phyloP scores from a whole-genome alignment of 2,888 invertebrate species.

The Ellobium chinense region DNA sequence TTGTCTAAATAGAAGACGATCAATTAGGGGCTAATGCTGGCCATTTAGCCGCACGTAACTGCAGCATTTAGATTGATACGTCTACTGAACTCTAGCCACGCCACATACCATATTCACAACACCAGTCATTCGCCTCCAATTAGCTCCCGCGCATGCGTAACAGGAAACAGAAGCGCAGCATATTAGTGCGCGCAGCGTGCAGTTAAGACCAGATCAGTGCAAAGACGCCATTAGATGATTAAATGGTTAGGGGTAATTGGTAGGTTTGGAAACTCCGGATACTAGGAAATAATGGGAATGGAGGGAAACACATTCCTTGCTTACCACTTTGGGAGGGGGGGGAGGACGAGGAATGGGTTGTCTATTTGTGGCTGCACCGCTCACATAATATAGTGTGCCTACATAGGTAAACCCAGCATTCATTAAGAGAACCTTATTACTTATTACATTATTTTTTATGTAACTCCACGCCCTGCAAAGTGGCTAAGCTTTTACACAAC shows the following conservation, averaged over 20 bases:
- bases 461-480: no score
- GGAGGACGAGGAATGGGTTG: neutral
- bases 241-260: slow-evolving; percentile 6
- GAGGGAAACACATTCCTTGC: neutral
- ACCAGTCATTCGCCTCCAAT: slow-evolving; percentile 33
- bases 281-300: neutral
- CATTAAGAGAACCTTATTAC: no score
- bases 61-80: slow-evolving; percentile 32
- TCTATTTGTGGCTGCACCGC: no score
- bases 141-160: slow-evolving; percentile 27
- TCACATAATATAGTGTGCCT: no score
- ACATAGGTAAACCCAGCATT: no score
- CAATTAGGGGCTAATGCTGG: slow-evolving; percentile 30
- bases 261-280: neutral
- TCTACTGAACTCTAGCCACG: neutral
- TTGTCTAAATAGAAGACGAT: slow-evolving; percentile 7
- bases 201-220: slow-evolving; percentile 7
- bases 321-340: neutral
- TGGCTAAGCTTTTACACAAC: no score
- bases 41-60: slow-evolving; percentile 25
- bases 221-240: slow-evolving; percentile 2
- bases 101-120: slow-evolving; percentile 33
- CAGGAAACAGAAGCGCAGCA: slow-evolving; percentile 16
- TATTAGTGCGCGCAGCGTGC: neutral
- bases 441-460: no score